Evolutionary conservation across 2,888 invertebrate species (phyloP).

Genomic region (Metellina segmentata): DNA sequence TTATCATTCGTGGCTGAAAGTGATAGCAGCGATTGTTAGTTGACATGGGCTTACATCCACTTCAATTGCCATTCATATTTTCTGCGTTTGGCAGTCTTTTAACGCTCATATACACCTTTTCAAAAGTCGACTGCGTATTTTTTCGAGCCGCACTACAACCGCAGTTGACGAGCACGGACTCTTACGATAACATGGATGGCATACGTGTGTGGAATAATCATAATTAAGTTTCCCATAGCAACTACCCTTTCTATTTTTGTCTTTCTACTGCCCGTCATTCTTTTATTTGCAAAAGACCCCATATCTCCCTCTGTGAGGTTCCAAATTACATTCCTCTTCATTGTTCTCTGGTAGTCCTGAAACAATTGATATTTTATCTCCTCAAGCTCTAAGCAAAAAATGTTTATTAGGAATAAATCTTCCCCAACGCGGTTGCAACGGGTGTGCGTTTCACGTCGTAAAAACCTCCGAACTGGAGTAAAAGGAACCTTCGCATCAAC

Average conservation of each 20-base stretch:
- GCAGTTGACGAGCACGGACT: no score
- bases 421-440: background rate
- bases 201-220: background rate
- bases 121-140: no score
- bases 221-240: background rate
- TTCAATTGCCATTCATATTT: no score
- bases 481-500: slow-evolving; percentile 21
- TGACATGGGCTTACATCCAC: no score
- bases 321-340: slow-evolving; percentile 3
- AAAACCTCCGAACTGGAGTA: background rate
- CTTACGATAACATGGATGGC: no score
- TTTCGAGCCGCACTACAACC: no score
- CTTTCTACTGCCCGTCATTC: background rate
- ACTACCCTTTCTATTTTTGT: background rate
- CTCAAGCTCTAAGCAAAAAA: background rate
- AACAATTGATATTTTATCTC: slow-evolving; percentile 48
- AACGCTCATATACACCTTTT: no score
- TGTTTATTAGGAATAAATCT: slow-evolving; percentile 43
- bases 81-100: no score
- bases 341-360: slow-evolving; percentile 11
- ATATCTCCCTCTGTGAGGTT: background rate
- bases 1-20: no score
- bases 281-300: background rate
- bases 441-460: slow-evolving; percentile 23
- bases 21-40: no score